Evolutionary conservation across 2,797 vertebrate genomes (phyloP).

Genomic region (Coregonus ussuriensis): DNA sequence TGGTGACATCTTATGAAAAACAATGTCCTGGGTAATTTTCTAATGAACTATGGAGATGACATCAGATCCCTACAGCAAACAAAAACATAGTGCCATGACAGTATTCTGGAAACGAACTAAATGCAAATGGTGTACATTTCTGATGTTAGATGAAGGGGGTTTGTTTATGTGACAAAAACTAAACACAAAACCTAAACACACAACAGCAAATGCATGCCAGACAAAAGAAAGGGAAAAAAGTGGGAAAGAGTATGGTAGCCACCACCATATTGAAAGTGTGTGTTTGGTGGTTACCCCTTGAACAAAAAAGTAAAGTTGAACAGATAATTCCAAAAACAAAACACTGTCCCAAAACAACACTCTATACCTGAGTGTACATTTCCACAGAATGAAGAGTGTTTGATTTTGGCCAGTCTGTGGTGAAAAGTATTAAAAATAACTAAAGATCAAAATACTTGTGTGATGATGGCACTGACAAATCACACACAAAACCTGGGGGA

Average conservation of each 20-base stretch:
- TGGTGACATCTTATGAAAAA: conserved; percentile 27
- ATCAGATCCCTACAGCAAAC: neutral
- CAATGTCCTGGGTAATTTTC: neutral
- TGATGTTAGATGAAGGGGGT: neutral
- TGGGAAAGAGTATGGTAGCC: no score
- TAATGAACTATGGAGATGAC: neutral
- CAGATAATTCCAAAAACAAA: no score
- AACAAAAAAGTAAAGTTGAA: no score
- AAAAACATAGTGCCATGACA: conserved; percentile 17
- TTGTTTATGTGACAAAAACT: conserved; percentile 11
- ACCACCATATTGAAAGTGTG: no score
- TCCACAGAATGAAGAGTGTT: conserved; percentile 30
- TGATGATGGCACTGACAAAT: conserved; percentile 44
- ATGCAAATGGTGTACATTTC: conserved; percentile 5
- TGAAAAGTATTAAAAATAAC: conserved; percentile 15
- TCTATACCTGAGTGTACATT: conserved; percentile 49
- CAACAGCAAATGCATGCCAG: conserved; percentile 21
- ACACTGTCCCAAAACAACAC: conserved; percentile 13
- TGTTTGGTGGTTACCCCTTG: no score
- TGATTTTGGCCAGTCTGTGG: conserved; percentile 43
- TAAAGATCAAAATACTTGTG: neutral
- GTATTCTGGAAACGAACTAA: neutral
- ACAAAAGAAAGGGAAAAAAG: neutral
- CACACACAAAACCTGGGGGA: conserved; percentile 46
- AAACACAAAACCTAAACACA: neutral